Evolutionary conservation across 2,888 invertebrate genomes (phyloP), one percentile per base, ranked within the genome.

Genomic region (Glyphotaelius pellucidus): DNA sequence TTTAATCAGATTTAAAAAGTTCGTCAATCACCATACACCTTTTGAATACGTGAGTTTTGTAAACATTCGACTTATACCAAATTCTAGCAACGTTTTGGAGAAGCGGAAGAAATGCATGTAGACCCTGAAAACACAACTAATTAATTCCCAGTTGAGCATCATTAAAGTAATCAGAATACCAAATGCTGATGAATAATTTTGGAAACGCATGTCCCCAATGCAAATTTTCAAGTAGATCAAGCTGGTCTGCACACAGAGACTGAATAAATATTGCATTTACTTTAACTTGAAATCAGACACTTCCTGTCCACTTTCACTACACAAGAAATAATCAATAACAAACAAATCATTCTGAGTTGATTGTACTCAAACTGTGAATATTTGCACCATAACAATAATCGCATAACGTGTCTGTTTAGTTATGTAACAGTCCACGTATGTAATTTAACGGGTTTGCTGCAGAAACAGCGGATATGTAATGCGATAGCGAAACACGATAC

Each of bases 401-500:
- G 9, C 9, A 9, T 67, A 15, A 81, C 81, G 81, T 81, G 32
- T 31, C 14, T 32, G 19, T 81, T 81, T 81, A 32, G 32, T 81
- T 32, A 9, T 32, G 81, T 81, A 81, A 81, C 32, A 81, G 31
- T 81, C 81, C 19, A 32, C 30, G 14, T 14, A 81, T 67, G 7
- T 67, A 67, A 67, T 67, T n/a, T 35, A 85, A 85, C 85, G 19
- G 85, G 35, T 38, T 38, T n/a, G 85, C 15, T 85, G 85, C 85
- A 85, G 85, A n/a, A 83, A 83, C n/a, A 85, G 7, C 42, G 85
- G 85, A 85, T 42, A 35, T 38, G 85, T 38, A 81, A 85, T 35
- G 42, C n/a, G 35, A 38, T 85, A 38, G 32, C 7, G 12, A 38
- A 35, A 85, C 35, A 38, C 85, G 67, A 67, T 67, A 9, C 67